A percentile compares a stretch with the other conserved stretches of the same genome.
These are phyloP conservation scores for Coreius guichenoti DNA, from an alignment of 2,797 vertebrate genomes.

Conservation along the genomic window DNA sequence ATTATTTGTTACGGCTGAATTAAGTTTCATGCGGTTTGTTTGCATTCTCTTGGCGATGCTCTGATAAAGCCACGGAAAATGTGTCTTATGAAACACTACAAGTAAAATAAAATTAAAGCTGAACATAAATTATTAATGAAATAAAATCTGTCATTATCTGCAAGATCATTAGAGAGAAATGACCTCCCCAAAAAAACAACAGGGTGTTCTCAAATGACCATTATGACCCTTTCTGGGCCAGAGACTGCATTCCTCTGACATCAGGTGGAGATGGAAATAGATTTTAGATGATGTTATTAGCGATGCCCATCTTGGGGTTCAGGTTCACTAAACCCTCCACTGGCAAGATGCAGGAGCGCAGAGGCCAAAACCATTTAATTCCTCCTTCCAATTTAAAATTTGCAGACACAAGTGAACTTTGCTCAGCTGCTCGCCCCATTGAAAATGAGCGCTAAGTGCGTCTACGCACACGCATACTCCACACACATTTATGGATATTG, in stretches of 20 bases:
- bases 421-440: constrained; percentile 61
- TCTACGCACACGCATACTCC: constrained; percentile 64
- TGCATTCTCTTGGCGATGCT: constrained; percentile 36
- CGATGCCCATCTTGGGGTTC: constrained; percentile 51
- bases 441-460: constrained; percentile 58
- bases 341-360: constrained; percentile 63
- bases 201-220: constrained; percentile 21
- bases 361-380: constrained; percentile 65
- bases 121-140: constrained; percentile 48
- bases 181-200: constrained; percentile 15
- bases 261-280: constrained; percentile 40
- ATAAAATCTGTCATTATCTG: constrained; percentile 40
- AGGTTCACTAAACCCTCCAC: constrained; percentile 54
- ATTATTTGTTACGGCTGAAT: constrained; percentile 17
- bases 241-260: constrained; percentile 32
- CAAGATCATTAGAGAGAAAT: constrained; percentile 30
- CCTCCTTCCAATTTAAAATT: constrained; percentile 59
- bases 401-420: constrained; percentile 66
- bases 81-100: constrained; percentile 66
- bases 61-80: constrained; percentile 64
- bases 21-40: constrained; percentile 12
- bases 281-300: constrained; percentile 47
- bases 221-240: constrained; percentile 17
- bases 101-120: constrained; percentile 59
- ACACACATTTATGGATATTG: constrained; percentile 68